Percentiles rank a stretch among this genome's conserved stretches.
phyloP scores from a whole-genome alignment of 2,888 invertebrate genomes.

The Caenorhabditis sp. region DNA sequence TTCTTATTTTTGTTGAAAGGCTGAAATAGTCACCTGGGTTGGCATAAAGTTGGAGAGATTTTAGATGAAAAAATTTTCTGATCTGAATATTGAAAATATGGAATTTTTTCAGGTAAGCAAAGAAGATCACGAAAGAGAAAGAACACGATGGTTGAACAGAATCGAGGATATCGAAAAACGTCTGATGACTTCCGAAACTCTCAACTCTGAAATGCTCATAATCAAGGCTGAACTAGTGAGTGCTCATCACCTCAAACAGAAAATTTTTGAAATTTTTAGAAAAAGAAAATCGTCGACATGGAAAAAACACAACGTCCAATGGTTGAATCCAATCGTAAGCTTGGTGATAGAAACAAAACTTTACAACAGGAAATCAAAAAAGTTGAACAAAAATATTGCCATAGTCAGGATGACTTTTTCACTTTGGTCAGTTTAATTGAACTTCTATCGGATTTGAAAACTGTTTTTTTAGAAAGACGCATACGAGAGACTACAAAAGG shows the following conservation, averaged over 20 bases:
- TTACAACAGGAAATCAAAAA: conserved; percentile 58
- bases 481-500: conserved; percentile 65
- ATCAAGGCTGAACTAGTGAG: conserved; percentile 67
- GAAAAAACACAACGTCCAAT: conserved; percentile 66
- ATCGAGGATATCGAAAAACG: conserved; percentile 64
- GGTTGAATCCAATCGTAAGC: conserved; percentile 64
- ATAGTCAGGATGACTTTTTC: conserved; percentile 64
- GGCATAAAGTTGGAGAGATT: too few species aligned
- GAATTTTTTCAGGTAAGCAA: conserved; percentile 53
- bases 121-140: conserved; percentile 68
- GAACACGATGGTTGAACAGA: conserved; percentile 61
- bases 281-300: conserved; percentile 69
- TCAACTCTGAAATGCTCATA: conserved; percentile 64
- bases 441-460: too few species aligned
- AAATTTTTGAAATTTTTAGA: conserved; percentile 48
- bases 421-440: conserved; percentile 51
- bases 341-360: conserved; percentile 62
- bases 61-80: too few species aligned
- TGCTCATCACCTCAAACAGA: not conserved
- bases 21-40: too few species aligned
- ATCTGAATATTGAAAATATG: too few species aligned
- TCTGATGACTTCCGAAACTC: conserved; percentile 56
- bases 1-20: too few species aligned
- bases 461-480: conserved; percentile 58
- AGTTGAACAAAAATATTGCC: conserved; percentile 60